These are phyloP conservation scores for Mactra quadrangularis DNA, from an alignment of 1,140 invertebrate species.

Conservation along the genomic window DNA sequence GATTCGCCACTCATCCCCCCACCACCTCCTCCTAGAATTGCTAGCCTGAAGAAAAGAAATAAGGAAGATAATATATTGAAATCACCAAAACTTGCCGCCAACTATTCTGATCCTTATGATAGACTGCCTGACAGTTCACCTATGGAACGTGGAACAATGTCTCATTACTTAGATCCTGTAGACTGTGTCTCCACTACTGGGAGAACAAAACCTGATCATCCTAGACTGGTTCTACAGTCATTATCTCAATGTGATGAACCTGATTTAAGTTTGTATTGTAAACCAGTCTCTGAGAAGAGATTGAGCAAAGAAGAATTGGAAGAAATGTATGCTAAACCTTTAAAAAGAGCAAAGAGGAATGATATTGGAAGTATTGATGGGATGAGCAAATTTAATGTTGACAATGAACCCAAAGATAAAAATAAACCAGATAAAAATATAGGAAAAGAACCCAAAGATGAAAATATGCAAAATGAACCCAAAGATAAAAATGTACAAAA, in stretches of 20 bases:
- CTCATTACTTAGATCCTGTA: constrained; percentile 46
- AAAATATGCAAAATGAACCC: constrained; percentile 46
- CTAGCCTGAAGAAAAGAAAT: constrained; percentile 31
- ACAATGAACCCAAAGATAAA: no score
- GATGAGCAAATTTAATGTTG: no score
- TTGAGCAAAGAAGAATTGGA: constrained; percentile 57
- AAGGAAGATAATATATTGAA: neutral
- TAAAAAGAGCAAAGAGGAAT: constrained; percentile 50
- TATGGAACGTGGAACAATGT: neutral
- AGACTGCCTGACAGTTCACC: constrained; percentile 35
- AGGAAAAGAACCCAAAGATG: constrained; percentile 5
- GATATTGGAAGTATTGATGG: constrained; percentile 20
- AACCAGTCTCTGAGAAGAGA: constrained; percentile 50
- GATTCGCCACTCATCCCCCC: constrained; percentile 52
- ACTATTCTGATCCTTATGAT: constrained; percentile 58
- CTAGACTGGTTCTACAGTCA: constrained; percentile 29
- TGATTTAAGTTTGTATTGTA: constrained; percentile 53
- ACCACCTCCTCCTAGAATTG: constrained; percentile 50
- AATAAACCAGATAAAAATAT: neutral
- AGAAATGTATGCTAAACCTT: constrained; percentile 55
- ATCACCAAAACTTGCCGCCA: constrained; percentile 26
- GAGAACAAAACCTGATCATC: constrained; percentile 39
- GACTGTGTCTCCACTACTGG: constrained; percentile 32
- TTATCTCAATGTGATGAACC: constrained; percentile 43
- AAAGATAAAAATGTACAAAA: neutral